Conservation (phyloP, 2,797 vertebrate species). For the Phoxinus dragarum region DNA sequence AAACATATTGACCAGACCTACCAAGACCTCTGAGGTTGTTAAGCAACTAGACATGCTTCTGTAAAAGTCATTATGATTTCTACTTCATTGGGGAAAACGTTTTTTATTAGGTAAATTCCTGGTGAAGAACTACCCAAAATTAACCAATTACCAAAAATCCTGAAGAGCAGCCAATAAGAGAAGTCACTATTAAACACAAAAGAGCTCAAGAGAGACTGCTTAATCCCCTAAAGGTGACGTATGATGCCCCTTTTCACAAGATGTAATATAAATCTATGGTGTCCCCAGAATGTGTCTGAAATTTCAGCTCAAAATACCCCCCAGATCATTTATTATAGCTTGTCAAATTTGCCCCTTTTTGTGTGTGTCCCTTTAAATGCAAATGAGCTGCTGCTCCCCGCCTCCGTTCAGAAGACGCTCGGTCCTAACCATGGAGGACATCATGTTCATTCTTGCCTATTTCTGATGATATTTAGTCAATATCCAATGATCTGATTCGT, state of each 20-base stretch:
- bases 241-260: too few species aligned
- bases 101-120: not conserved
- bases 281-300: too few species aligned
- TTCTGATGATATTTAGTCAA: not conserved
- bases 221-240: not conserved
- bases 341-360: too few species aligned
- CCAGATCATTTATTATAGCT: too few species aligned
- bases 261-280: too few species aligned
- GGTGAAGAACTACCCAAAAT: not conserved
- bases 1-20: slow-evolving; percentile 8
- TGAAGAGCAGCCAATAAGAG: not conserved
- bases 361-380: too few species aligned
- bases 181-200: not conserved
- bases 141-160: not conserved
- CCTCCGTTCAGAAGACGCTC: too few species aligned
- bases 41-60: slow-evolving; percentile 2
- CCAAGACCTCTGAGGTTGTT: not conserved
- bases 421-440: not conserved
- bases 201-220: not conserved
- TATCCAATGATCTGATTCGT: not conserved
- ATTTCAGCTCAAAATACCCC: too few species aligned
- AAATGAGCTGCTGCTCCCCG: too few species aligned
- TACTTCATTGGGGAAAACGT: not conserved
- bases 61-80: not conserved
- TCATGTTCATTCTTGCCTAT: not conserved